Evolutionary conservation across 2,888 invertebrate genomes (phyloP).

Genomic region (Corythucha ciliata): DNA sequence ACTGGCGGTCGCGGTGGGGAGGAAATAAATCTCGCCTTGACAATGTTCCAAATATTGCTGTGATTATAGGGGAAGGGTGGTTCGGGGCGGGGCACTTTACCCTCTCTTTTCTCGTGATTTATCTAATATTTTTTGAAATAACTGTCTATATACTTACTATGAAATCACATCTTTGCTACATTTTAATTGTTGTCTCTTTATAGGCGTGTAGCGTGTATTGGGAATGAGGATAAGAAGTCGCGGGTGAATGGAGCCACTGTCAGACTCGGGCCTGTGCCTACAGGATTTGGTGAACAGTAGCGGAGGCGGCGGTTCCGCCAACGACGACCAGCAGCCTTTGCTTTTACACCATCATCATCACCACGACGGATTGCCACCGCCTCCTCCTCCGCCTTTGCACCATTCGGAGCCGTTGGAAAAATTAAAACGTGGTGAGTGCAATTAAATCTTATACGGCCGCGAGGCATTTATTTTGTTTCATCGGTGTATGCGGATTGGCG

Average conservation of each 20-base stretch:
- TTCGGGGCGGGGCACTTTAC: too few species aligned
- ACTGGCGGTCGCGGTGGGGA: too few species aligned
- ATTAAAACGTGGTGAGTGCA: slow-evolving; percentile 63
- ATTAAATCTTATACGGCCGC: too few species aligned
- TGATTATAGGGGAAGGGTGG: too few species aligned
- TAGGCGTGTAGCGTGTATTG: slow-evolving; percentile 12
- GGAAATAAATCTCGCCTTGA: too few species aligned
- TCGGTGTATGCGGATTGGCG: too few species aligned
- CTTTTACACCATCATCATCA: slow-evolving; percentile 42
- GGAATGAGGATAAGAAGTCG: slow-evolving; percentile 42
- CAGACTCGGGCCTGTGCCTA: slow-evolving; percentile 61
- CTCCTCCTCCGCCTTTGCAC: slow-evolving; percentile 51
- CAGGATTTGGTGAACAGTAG: slow-evolving; percentile 58
- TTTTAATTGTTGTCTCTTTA: not conserved
- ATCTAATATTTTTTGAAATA: too few species aligned
- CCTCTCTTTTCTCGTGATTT: too few species aligned
- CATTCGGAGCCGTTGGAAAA: slow-evolving; percentile 68
- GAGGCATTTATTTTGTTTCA: too few species aligned
- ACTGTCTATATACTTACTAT: too few species aligned
- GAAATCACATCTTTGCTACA: too few species aligned
- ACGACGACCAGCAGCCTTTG: slow-evolving; percentile 32
- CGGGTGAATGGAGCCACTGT: slow-evolving; percentile 58
- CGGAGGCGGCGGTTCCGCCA: slow-evolving; percentile 44
- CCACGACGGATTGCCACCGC: slow-evolving; percentile 45
- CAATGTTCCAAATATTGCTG: too few species aligned